Evolutionary conservation across 2,888 invertebrate genomes (phyloP).

Genomic region (Pseudococcus jackbeardsleyi): DNA sequence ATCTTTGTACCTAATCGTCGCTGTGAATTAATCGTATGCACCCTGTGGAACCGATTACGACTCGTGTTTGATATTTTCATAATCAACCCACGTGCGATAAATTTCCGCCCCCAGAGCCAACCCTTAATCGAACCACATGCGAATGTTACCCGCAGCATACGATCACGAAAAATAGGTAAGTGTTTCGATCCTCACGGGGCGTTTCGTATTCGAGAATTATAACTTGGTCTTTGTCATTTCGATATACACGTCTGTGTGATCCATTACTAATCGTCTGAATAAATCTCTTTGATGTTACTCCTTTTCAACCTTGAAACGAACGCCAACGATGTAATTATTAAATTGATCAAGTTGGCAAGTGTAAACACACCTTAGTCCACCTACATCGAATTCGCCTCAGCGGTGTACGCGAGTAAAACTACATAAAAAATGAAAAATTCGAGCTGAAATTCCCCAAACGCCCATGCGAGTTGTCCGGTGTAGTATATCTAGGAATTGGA

Average conservation of each 20-base stretch:
- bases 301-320: conserved; percentile 45
- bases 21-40: conserved; percentile 16
- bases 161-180: neutral
- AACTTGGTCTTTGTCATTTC: conserved; percentile 7
- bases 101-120: neutral
- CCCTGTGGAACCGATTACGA: neutral
- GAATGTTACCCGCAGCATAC: conserved; percentile 1
- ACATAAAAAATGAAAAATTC: conserved; percentile 30
- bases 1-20: neutral
- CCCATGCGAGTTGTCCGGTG: neutral
- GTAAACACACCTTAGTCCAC: conserved; percentile 51
- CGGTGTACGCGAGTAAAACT: neutral
- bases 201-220: neutral
- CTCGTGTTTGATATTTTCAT: neutral
- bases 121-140: neutral
- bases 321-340: conserved; percentile 55
- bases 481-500: neutral
- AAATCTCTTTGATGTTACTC: conserved; percentile 37
- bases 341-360: conserved; percentile 54
- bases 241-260: conserved; percentile 16
- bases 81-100: neutral
- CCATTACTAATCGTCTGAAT: conserved; percentile 53
- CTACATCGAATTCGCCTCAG: neutral
- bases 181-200: neutral
- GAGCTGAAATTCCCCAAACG: neutral